Percentiles rank a stretch among this genome's conserved stretches.
Evolutionary conservation across 2,113 vertebrate species (phyloP).

Genomic region (Calonectris borealis): DNA sequence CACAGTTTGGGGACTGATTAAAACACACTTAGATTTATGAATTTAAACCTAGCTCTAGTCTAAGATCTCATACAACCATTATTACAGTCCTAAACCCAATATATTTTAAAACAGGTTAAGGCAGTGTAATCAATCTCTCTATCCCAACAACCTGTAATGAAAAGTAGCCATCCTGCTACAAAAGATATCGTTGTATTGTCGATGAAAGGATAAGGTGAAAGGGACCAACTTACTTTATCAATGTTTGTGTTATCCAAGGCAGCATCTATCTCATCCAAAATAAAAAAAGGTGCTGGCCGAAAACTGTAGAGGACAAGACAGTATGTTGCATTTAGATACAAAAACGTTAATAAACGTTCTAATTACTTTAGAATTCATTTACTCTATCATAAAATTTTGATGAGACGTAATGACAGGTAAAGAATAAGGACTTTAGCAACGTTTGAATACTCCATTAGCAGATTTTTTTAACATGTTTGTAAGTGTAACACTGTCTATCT

Average conservation of each 20-base stretch:
- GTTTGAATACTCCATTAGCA: background rate
- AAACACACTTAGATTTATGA: background rate
- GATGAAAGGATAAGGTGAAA: background rate
- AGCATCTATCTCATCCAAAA: conserved; percentile 95
- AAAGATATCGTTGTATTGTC: background rate
- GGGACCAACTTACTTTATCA: conserved; percentile 78
- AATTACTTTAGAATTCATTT: background rate
- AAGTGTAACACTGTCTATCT: background rate
- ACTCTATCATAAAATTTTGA: background rate
- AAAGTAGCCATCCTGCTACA: background rate
- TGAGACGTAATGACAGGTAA: background rate
- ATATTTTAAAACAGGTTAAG: background rate
- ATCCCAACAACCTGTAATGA: background rate
- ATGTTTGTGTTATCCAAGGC: conserved; percentile 95
- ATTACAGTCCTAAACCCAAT: background rate
- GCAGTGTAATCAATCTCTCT: background rate
- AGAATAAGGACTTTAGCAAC: background rate
- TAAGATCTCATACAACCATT: background rate
- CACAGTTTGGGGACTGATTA: background rate
- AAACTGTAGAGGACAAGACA: conserved; percentile 75
- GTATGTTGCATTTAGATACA: background rate
- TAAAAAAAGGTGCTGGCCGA: conserved; percentile 90
- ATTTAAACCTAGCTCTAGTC: background rate
- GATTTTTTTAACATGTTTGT: rapidly evolving
- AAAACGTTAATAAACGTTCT: background rate